A percentile compares a stretch with the other conserved stretches of the same genome.
phyloP scores from a whole-genome alignment of 2,888 invertebrate species.

The Megamerina dolium region DNA sequence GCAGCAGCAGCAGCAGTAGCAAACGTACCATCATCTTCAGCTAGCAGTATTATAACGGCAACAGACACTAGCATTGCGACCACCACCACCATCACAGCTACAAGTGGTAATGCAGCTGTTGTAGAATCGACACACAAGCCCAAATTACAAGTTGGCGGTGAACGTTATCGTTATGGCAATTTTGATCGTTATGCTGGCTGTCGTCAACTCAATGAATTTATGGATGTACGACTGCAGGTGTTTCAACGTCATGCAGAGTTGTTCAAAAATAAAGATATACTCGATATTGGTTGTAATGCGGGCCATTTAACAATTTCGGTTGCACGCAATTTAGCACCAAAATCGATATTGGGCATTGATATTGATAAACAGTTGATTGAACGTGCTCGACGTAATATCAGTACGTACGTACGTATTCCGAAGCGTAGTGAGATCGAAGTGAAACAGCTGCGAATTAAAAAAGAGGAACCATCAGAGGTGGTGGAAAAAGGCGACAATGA shows the following conservation, averaged over 20 bases:
- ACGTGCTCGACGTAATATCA: slow-evolving; percentile 47
- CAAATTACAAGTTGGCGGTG: slow-evolving; percentile 67
- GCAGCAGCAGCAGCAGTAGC: slow-evolving; percentile 7
- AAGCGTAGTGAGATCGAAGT: neutral
- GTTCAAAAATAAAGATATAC: slow-evolving; percentile 82
- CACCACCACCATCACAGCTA: slow-evolving; percentile 11
- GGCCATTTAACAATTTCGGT: slow-evolving; percentile 90
- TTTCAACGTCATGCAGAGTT: slow-evolving; percentile 73
- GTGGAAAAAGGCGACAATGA: slow-evolving; percentile 7
- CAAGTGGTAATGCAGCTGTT: too few relatives aligned
- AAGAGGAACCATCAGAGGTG: slow-evolving; percentile 3
- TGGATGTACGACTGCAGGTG: slow-evolving; percentile 77
- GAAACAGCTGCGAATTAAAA: neutral
- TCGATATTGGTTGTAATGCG: slow-evolving; percentile 97
- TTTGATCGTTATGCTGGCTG: slow-evolving; percentile 97
- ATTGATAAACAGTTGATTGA: slow-evolving; percentile 83
- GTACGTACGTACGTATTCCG: slow-evolving; percentile 46
- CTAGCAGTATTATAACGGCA: too few relatives aligned
- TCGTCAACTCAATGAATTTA: slow-evolving; percentile 73
- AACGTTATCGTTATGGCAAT: slow-evolving; percentile 89
- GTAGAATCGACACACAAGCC: slow-evolving; percentile 27
- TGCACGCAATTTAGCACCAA: slow-evolving; percentile 78
- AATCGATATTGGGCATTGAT: slow-evolving; percentile 86
- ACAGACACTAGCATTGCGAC: neutral
- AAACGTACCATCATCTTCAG: too few relatives aligned